Evolutionary conservation across 64 coral and sea anemone genomes (phyloP).

Genomic region (Acropora yongei): DNA sequence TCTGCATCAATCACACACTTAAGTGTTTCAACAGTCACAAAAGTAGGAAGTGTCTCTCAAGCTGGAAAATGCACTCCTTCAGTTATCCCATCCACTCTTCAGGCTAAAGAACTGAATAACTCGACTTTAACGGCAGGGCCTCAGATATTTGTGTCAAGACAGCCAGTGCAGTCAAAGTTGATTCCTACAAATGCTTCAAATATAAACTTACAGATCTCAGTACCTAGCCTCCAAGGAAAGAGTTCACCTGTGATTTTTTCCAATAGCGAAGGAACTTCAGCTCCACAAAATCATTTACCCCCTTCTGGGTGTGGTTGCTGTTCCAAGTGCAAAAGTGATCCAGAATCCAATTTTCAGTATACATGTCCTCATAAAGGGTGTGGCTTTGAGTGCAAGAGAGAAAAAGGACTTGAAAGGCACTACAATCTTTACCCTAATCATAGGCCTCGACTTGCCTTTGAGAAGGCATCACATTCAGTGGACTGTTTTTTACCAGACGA

Average conservation of each 20-base stretch:
- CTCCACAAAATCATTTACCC: not conserved
- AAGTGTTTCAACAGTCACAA: not conserved
- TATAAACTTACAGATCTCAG: not conserved
- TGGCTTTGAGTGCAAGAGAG: not conserved
- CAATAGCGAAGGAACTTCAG: not conserved
- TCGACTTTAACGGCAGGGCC: not conserved
- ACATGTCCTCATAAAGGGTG: not conserved
- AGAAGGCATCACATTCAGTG: not conserved
- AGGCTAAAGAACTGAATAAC: not conserved
- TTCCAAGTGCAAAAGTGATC: constrained; percentile 1
- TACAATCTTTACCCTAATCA: constrained; percentile 7
- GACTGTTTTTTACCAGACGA: constrained; percentile 16
- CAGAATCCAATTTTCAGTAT: not conserved
- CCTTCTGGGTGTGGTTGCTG: constrained; percentile 5
- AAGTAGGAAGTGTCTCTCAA: not conserved
- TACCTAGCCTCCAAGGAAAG: not conserved
- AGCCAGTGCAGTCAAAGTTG: not conserved
- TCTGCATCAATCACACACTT: too few species aligned
- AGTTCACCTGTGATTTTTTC: not conserved
- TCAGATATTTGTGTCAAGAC: not conserved
- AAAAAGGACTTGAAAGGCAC: constrained; percentile 9
- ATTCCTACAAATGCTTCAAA: not conserved
- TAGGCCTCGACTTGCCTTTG: not conserved
- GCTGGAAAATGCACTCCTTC: not conserved
- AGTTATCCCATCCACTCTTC: not conserved